These are phyloP conservation scores for Caenorhabditis latens DNA, from an alignment of 1,140 invertebrate species.

Conservation along the genomic window DNA sequence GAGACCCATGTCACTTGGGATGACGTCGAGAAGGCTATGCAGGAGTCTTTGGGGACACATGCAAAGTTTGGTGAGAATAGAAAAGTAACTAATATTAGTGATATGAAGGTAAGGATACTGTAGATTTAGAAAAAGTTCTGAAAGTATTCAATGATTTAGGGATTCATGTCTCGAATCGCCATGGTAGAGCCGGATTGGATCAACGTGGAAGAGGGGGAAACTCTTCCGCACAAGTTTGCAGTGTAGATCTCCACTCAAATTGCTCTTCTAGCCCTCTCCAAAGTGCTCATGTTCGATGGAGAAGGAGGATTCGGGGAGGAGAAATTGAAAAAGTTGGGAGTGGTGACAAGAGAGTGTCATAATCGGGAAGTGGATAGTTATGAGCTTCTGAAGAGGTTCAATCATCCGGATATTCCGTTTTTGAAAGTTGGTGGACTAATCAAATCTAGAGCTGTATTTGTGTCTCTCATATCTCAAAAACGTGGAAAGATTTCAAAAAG, in stretches of 20 bases:
- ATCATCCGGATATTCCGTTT: constrained; percentile 19
- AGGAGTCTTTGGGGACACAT: neutral
- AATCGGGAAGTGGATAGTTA: constrained; percentile 35
- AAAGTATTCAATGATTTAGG: neutral
- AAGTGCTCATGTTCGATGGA: constrained; percentile 9
- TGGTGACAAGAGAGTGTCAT: constrained; percentile 2
- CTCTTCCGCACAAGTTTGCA: constrained; percentile 25
- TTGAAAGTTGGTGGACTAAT: neutral
- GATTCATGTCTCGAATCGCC: constrained; percentile 46
- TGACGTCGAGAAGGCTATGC: constrained; percentile 20
- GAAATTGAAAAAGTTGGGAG: neutral
- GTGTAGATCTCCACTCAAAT: constrained; percentile 46
- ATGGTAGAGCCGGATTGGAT: constrained; percentile 50
- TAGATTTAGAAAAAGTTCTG: neutral
- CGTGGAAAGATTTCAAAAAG: too few species aligned
- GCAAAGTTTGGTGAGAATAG: constrained; percentile 38
- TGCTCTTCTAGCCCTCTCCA: constrained; percentile 5
- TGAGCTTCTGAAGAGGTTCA: constrained; percentile 10
- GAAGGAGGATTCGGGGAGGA: constrained; percentile 9
- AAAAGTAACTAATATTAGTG: constrained; percentile 38
- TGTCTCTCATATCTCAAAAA: too few species aligned
- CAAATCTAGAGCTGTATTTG: too few species aligned
- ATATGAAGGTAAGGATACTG: constrained; percentile 30
- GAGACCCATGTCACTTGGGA: constrained; percentile 59
- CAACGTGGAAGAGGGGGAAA: constrained; percentile 5